Evolutionary conservation across 92 coral and sea anemone genomes (phyloP), one percentile per base, ranked within the genome.

Genomic region (Metridium senile): DNA sequence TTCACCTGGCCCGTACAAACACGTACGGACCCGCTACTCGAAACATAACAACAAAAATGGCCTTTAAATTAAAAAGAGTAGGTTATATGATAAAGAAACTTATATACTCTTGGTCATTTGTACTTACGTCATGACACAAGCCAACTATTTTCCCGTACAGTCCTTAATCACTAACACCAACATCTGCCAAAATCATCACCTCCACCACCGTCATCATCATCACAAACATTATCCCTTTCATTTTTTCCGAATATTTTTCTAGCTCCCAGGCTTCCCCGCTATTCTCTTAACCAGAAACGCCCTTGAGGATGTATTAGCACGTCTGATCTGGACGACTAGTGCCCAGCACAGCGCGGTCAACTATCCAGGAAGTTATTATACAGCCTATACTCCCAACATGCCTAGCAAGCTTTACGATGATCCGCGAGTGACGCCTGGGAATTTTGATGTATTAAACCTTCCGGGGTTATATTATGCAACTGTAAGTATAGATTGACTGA

Each of bases 271-370:
- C 25, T 90, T 90, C 49, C 95, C 95, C 8, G 21, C 62, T 17
- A 17, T 62, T 25, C 43, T 90, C 20, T 47, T 39, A 18, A 73
- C 61, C 32, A 90, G 74, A 64, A 21, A 39, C 30, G 21, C 19
- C 28, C 79, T 90, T 8, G 58, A 79, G 32, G 77, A 81, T 31
- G 82, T 81, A 27, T 33, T 90, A 2, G 71, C 82, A 27, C 89
- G 89, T 16, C 53, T 90, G n/a, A 79, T 90, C 25, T 90, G 95
- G 95, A 58, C 71, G 26, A 72, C 84, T 18, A 86, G 86, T 75
- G 82, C 88, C 26, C 95, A 90, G 68, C 95, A 90, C 82, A 80
- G 82, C 47, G 89, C 80, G 11, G 74, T 90, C 61, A 90, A 90
- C 76, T 90, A 86, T 56, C 89, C 91, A 0, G 69, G 59, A 31